A percentile compares a stretch with the other conserved stretches of the same genome.
phyloP scores from a whole-genome alignment of 2,888 invertebrate species.

The Hemicrepidius hirtus region DNA sequence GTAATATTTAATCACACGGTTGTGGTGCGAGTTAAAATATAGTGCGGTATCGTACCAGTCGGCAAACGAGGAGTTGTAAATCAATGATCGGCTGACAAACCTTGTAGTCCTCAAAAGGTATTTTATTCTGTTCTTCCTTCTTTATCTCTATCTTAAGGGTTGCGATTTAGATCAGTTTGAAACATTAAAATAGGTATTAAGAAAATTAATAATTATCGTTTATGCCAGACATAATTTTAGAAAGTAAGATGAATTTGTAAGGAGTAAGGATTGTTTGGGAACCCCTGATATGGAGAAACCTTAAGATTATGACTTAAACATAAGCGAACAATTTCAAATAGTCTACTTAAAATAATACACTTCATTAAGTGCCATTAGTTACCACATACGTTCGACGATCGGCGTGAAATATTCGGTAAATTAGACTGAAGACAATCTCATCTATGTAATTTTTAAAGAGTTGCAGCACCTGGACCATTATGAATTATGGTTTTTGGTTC shows the following conservation, averaged over 20 bases:
- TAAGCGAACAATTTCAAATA: conserved; percentile 50
- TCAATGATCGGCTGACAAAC: conserved; percentile 62
- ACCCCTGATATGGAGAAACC: conserved; percentile 45
- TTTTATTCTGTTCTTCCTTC: neutral
- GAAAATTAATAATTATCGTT: no score
- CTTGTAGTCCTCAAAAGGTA: conserved; percentile 52
- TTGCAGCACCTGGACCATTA: conserved; percentile 31
- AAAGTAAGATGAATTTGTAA: no score
- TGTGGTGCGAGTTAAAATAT: conserved; percentile 66
- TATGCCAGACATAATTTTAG: no score
- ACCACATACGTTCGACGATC: conserved; percentile 59
- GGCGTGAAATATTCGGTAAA: conserved; percentile 60
- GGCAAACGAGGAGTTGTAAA: conserved; percentile 68
- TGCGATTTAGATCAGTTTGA: no score
- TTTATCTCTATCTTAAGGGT: no score
- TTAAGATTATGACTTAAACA: conserved; percentile 34
- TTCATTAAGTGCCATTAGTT: conserved; percentile 66
- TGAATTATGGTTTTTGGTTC: conserved; percentile 38
- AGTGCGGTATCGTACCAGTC: conserved; percentile 69
- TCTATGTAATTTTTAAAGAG: conserved; percentile 43
- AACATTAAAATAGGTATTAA: no score
- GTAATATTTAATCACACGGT: conserved; percentile 70
- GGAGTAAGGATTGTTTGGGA: neutral
- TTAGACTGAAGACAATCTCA: conserved; percentile 47
- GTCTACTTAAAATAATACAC: conserved; percentile 61